These are phyloP conservation scores for Vireo griseus DNA, from an alignment of 2,797 vertebrate species.

Conservation along the genomic window DNA sequence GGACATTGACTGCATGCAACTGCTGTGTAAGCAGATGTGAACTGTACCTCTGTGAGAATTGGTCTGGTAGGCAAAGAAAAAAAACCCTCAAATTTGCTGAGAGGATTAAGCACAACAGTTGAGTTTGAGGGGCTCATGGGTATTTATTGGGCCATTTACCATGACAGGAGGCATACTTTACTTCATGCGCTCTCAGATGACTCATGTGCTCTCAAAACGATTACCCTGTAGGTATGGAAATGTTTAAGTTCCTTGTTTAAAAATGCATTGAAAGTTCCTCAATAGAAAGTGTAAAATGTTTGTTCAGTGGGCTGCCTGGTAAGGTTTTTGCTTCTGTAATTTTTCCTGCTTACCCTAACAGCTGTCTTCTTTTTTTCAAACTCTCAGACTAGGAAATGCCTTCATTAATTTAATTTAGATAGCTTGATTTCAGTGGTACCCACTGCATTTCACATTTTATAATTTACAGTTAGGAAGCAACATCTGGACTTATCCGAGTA, in stretches of 20 bases:
- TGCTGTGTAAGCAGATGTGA: neutral
- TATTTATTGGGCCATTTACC: neutral
- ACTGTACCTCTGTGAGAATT: neutral
- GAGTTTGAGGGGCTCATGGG: fast-evolving
- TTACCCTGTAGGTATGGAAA: neutral
- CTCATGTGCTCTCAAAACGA: neutral
- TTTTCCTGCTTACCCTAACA: neutral
- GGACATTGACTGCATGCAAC: neutral
- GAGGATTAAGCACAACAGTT: neutral
- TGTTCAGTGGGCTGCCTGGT: neutral
- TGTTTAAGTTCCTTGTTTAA: neutral
- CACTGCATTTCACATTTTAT: neutral
- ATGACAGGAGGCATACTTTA: neutral
- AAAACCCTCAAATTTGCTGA: neutral
- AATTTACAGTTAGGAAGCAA: neutral
- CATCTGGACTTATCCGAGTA: neutral
- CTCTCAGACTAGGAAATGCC: neutral
- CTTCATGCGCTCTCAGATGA: neutral
- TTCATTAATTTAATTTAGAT: neutral
- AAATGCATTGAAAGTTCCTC: neutral
- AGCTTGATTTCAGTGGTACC: neutral
- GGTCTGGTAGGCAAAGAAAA: neutral
- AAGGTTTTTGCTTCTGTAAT: neutral
- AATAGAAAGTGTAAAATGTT: neutral
- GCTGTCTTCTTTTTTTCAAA: neutral